phyloP scores from a whole-genome alignment of 2,113 vertebrate species.

The Gambusia holbrooki region DNA sequence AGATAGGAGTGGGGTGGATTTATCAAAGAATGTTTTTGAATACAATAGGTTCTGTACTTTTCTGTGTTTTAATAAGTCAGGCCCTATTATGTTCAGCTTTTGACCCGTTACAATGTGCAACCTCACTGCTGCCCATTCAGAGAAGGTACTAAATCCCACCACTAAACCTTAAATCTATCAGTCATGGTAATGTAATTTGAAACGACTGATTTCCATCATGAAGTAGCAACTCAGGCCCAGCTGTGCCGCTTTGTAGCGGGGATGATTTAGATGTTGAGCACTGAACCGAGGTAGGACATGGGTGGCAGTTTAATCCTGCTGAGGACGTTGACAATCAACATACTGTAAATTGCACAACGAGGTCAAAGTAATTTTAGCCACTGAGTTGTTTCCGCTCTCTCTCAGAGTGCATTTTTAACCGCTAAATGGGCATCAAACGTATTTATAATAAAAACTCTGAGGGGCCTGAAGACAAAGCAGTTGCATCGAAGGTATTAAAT shows the following conservation, averaged over 20 bases:
- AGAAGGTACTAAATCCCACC: constrained; percentile 18
- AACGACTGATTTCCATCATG: constrained; percentile 33
- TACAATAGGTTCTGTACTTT: background rate
- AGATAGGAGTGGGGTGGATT: background rate
- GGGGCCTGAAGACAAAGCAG: background rate
- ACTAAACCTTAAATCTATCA: constrained; percentile 22
- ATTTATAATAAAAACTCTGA: background rate
- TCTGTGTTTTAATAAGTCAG: background rate
- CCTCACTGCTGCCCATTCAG: background rate
- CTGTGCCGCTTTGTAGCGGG: background rate
- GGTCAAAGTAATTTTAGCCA: background rate
- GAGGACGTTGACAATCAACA: background rate
- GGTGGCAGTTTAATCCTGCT: background rate
- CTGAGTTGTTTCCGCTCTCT: background rate
- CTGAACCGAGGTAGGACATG: background rate
- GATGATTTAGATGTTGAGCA: background rate
- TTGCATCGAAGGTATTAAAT: background rate
- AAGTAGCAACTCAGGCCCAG: background rate
- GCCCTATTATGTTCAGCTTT: background rate
- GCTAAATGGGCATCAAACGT: background rate
- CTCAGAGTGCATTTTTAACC: background rate
- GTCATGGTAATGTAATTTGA: constrained; percentile 20
- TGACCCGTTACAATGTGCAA: background rate
- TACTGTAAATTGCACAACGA: background rate
- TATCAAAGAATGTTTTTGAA: background rate